phyloP scores from a whole-genome alignment of 2,797 vertebrate species.

The Aldrovandia affinis region DNA sequence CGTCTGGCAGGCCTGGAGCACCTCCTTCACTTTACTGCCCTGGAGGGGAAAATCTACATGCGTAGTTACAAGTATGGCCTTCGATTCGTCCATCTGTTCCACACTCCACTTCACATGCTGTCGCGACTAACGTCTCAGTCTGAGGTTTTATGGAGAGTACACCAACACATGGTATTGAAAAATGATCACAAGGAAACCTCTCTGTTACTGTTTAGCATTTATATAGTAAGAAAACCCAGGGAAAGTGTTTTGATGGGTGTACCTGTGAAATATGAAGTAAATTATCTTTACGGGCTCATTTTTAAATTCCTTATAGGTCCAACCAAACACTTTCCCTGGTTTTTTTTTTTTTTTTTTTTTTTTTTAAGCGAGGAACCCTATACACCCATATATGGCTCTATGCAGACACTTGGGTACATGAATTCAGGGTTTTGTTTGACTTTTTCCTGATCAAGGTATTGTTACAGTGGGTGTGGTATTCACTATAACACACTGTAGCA shows the following conservation, averaged over 20 bases:
- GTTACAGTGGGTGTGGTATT: too few species aligned
- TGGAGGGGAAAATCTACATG: slow-evolving; percentile 90
- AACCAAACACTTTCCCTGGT: too few species aligned
- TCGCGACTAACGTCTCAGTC: not conserved
- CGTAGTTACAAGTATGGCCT: slow-evolving; percentile 89
- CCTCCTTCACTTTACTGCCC: slow-evolving; percentile 88
- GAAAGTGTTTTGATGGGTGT: too few species aligned
- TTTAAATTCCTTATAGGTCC: not conserved
- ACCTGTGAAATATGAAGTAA: not conserved
- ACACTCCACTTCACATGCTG: not conserved
- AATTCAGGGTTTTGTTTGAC: too few species aligned
- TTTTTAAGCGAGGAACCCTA: too few species aligned
- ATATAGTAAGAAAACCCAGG: not conserved
- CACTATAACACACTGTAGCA: too few species aligned
- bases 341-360: too few species aligned
- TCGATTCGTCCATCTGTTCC: not conserved
- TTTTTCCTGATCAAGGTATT: too few species aligned
- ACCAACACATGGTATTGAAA: too few species aligned
- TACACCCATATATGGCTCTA: too few species aligned
- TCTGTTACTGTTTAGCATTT: not conserved
- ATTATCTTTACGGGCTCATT: not conserved
- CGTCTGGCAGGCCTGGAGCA: slow-evolving; percentile 91
- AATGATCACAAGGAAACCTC: not conserved
- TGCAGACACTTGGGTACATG: too few species aligned
- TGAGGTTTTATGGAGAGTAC: not conserved